Evolutionary conservation across 2,888 invertebrate genomes (phyloP), one percentile per base, ranked within the genome.

Genomic region (Leptinotarsa haldemani): DNA sequence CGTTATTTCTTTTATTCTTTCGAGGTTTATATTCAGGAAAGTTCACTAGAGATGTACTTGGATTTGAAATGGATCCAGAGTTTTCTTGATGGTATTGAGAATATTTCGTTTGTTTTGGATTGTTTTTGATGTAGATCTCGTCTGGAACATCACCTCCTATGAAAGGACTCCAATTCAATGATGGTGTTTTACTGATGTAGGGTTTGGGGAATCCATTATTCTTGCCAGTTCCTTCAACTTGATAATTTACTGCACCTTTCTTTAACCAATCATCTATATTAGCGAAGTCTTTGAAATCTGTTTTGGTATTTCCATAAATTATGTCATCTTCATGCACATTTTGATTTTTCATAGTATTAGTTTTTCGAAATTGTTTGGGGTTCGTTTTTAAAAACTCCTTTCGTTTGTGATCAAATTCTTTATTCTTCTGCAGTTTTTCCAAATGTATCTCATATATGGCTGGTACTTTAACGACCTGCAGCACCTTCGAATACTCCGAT

Each of bases 391-490:
- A 12, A 18, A 52, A 18, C 12, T 52, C 22, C 22, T 56, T 22
- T 22, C 13, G 56, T 22, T 56, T 12, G 15, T 22, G 40, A 30
- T 40, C n/a, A n/a, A 9, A 5, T n/a, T 40, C 9, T 12, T 69
- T 74, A 0, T 50, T 69, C 40, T 53, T 52, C 18, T 64, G 25
- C 1, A 48, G 47, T 69, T 77, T 75, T 73, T 82, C 82, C 16
- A 83, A 70, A 71, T 83, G 83, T 22, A 83, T 78, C 68, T 83
- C 83, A 70, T 83, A 83, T 9, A 83, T 77, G 1, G 83, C 83
- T 12, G 83, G 83, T 12, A 83, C 82, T 77, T 82, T 82, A 2
- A 83, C 75, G 15, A 83, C 80, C 75, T 82, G 82, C 12, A 80
- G 73, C 18, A 81, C 77, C 67, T 77, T 79, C 3, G 79, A 76